Evolutionary conservation across 2,797 vertebrate species (phyloP).

Genomic region (Rhadinocentrus ornatus): DNA sequence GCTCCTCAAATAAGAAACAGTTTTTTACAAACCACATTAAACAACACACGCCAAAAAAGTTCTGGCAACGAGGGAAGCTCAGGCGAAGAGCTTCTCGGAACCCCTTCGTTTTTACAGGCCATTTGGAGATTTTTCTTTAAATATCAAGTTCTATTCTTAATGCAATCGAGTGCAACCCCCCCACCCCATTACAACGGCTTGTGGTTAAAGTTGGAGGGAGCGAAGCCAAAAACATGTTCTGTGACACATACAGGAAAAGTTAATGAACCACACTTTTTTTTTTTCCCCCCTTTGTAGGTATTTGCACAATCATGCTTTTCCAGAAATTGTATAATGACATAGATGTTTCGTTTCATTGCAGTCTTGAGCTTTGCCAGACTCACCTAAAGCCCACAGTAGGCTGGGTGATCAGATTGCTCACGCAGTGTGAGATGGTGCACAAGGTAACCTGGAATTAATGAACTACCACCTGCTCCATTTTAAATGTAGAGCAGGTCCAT

Average conservation of each 20-base stretch:
- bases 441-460: slow-evolving; percentile 69
- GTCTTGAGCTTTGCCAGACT: slow-evolving; percentile 43
- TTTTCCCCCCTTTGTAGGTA: slow-evolving; percentile 51
- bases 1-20: slow-evolving; percentile 71
- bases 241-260: slow-evolving; percentile 72
- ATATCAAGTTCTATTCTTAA: slow-evolving; percentile 83
- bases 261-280: slow-evolving; percentile 63
- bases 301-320: slow-evolving; percentile 66
- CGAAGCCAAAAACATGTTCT: slow-evolving; percentile 64
- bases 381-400: slow-evolving; percentile 37
- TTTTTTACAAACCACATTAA: slow-evolving; percentile 78
- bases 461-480: slow-evolving; percentile 73
- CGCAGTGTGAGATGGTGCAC: slow-evolving; percentile 65
- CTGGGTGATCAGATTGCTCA: slow-evolving; percentile 69
- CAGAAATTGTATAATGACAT: slow-evolving; percentile 41
- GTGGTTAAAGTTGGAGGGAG: slow-evolving; percentile 57
- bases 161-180: slow-evolving; percentile 56
- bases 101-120: slow-evolving; percentile 81
- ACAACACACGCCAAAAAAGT: slow-evolving; percentile 61
- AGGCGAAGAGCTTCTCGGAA: slow-evolving; percentile 79
- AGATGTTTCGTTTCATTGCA: slow-evolving; percentile 49
- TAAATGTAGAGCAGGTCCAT: slow-evolving; percentile 53
- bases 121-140: slow-evolving; percentile 78
- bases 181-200: slow-evolving; percentile 54
- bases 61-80: slow-evolving; percentile 68